A percentile compares a stretch with the other conserved stretches of the same genome.
phyloP scores from a whole-genome alignment of 2,888 invertebrate species.

The Ryuthela nishihirai region DNA sequence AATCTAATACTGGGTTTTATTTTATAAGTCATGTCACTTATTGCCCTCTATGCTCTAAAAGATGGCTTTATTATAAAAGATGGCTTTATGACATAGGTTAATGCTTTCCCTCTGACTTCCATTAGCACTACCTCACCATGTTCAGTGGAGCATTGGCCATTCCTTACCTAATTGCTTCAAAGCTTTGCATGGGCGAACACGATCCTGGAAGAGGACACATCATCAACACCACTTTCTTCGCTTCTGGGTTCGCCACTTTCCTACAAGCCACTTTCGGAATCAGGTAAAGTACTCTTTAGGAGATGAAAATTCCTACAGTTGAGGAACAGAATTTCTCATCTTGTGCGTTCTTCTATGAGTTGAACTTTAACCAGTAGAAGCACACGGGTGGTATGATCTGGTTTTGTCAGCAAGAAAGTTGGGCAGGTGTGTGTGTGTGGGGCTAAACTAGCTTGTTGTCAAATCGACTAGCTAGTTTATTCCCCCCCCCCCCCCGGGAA shows the following conservation, averaged over 20 bases:
- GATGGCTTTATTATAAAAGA: background rate
- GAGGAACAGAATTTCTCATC: too few species aligned
- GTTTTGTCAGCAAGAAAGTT: too few species aligned
- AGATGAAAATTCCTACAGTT: background rate
- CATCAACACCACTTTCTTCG: constrained; percentile 50
- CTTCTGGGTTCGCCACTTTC: constrained; percentile 49
- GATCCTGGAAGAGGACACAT: constrained; percentile 48
- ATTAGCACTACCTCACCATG: constrained; percentile 75
- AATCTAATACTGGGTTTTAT: background rate
- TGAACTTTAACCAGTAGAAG: too few species aligned
- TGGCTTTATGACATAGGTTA: background rate
- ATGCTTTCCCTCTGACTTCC: background rate
- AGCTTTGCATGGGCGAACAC: constrained; percentile 65
- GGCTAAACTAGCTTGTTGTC: too few species aligned
- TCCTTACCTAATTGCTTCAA: constrained; percentile 74
- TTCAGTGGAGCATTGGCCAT: constrained; percentile 79
- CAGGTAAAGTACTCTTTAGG: constrained; percentile 44
- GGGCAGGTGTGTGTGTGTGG: too few species aligned
- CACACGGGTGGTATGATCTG: too few species aligned
- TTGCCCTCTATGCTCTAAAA: background rate
- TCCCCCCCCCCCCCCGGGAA: too few species aligned
- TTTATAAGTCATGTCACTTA: background rate
- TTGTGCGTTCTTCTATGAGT: too few species aligned
- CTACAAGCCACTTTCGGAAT: constrained; percentile 49
- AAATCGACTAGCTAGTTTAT: too few species aligned